Evolutionary conservation across 2,888 invertebrate species (phyloP), one percentile per base, ranked within the genome.

Genomic region (Pandemis corylana): DNA sequence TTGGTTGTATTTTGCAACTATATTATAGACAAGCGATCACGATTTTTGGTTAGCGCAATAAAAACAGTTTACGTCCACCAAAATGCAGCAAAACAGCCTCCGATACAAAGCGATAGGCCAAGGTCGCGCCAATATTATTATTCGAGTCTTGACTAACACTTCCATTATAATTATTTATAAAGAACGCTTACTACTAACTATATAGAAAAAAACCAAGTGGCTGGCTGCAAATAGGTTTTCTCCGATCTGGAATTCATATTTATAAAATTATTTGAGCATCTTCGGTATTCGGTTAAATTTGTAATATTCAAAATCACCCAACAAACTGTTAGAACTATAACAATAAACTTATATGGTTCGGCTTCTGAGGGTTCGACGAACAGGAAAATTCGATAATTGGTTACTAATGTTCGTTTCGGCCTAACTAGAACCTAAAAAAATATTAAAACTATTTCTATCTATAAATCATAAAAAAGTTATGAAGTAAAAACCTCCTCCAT

Each of bases 81-180:
- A 42, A 59, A 62, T 41, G 51, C 61, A 67, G 64, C 46, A 67
- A 72, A 64, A 67, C 28, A 42, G 7, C 9, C 10, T 63, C 28
- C 44, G 42, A 65, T 56, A 56, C 56, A 46, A 64, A 56, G 15
- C 42, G 63, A 72, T 53, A 64, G 68, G 56, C 68, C 64, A 68
- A 68, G 63, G 72, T 51, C 63, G 63, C 15, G 15, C 46, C 41
- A 64, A 56, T 68, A 64, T 56, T 56, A 63, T 56, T 56, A 63
- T 56, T 63, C 3, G 2, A 10, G 56, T 63, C 42, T 63, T 56
- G 46, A 42, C 56, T 68, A 63, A 56, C 36, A 68, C 64, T 65
- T 65, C n/a, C 46, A 65, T 41, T 41, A 36, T 36, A 4, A 36
- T 36, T 36, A 36, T 36, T 36, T 36, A 36, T 28, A 51, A 36